These are phyloP conservation scores for Corvus cornix DNA, from an alignment of 2,113 vertebrate species.

Conservation along the genomic window DNA sequence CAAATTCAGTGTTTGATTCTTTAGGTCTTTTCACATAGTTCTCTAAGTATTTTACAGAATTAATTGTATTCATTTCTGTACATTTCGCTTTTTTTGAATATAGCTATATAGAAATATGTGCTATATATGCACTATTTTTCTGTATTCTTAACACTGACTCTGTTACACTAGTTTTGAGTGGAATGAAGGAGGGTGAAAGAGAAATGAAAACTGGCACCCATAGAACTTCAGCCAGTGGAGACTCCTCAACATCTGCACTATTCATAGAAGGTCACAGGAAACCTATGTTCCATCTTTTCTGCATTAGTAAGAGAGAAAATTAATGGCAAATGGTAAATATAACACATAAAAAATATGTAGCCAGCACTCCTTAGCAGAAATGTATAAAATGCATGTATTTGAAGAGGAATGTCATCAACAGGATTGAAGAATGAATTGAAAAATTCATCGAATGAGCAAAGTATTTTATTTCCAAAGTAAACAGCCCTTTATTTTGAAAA, in stretches of 20 bases:
- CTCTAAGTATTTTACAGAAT: neutral
- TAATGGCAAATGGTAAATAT: neutral
- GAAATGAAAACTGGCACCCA: neutral
- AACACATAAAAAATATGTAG: neutral
- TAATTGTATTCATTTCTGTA: neutral
- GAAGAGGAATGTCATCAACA: neutral
- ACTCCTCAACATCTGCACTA: neutral
- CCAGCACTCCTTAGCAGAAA: neutral
- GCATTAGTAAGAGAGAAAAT: neutral
- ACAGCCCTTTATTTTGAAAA: neutral
- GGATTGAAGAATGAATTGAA: neutral
- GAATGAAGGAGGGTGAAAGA: neutral
- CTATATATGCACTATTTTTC: neutral
- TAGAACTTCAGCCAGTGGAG: neutral
- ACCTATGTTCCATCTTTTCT: neutral
- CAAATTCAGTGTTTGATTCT: neutral
- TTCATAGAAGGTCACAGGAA: neutral
- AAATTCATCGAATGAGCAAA: neutral
- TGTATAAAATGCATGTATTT: neutral
- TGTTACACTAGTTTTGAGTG: neutral
- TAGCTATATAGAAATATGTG: neutral
- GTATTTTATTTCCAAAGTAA: neutral
- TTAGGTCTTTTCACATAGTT: neutral
- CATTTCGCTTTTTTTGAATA: neutral
- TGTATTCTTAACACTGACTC: neutral